A percentile compares a stretch with the other conserved stretches of the same genome.
phyloP scores from a whole-genome alignment of 1,140 invertebrate genomes.

The Microplitis mediator region DNA sequence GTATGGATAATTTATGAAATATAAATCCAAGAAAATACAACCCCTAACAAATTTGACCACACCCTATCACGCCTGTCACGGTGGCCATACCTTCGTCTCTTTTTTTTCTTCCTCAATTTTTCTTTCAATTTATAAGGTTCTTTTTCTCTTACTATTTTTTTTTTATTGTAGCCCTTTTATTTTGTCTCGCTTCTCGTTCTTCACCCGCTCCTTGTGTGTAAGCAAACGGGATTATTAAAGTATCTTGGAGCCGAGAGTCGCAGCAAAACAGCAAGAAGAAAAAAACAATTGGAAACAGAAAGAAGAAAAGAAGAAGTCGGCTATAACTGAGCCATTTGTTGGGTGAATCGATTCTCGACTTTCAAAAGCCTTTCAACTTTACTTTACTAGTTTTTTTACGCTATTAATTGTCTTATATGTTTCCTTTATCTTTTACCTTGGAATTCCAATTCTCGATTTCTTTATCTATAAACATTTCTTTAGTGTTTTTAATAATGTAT shows the following conservation, averaged over 20 bases:
- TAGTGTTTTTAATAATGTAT: background rate
- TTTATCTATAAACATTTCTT: background rate
- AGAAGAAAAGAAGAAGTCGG: slow-evolving; percentile 16
- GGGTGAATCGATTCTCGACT: slow-evolving; percentile 44
- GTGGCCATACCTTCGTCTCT: slow-evolving; percentile 15
- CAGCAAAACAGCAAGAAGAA: slow-evolving; percentile 21
- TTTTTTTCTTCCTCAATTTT: slow-evolving; percentile 8
- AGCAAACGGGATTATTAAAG: slow-evolving; percentile 41
- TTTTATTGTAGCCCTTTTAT: slow-evolving; percentile 34
- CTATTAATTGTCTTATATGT: slow-evolving; percentile 34
- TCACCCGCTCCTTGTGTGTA: slow-evolving; percentile 24
- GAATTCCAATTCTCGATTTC: slow-evolving; percentile 8
- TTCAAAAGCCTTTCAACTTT: slow-evolving; percentile 30
- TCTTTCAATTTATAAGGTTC: slow-evolving; percentile 22
- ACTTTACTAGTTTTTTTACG: slow-evolving; percentile 18
- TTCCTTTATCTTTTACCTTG: background rate
- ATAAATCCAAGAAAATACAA: slow-evolving; percentile 48
- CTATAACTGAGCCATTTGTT: slow-evolving; percentile 50
- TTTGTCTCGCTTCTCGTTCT: slow-evolving; percentile 28
- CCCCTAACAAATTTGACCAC: slow-evolving; percentile 52
- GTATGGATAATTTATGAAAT: slow-evolving; percentile 51
- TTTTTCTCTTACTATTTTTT: slow-evolving; percentile 19
- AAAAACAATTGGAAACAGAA: slow-evolving; percentile 34
- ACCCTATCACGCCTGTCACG: slow-evolving; percentile 47
- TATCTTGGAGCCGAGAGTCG: background rate